These are phyloP conservation scores for Symphodus melops DNA, from an alignment of 2,113 vertebrate species.

Conservation along the genomic window DNA sequence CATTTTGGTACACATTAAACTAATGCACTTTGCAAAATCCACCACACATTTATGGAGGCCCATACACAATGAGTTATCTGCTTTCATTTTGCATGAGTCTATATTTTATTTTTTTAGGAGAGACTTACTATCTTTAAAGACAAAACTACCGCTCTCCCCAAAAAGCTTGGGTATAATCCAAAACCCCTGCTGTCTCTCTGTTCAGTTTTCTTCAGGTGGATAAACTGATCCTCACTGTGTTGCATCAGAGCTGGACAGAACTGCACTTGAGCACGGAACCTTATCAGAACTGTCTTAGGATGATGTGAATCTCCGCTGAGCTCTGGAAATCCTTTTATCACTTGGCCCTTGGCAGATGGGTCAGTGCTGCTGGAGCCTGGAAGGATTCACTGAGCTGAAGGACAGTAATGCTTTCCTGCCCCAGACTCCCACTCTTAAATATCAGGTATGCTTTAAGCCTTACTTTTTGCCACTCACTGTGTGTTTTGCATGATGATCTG, in stretches of 20 bases:
- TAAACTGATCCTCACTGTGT: constrained; percentile 17
- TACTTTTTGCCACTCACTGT: constrained; percentile 14
- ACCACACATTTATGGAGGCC: too few species aligned
- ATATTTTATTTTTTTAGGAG: too few species aligned
- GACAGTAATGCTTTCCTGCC: constrained; percentile 1
- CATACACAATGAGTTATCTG: too few species aligned
- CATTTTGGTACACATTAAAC: too few species aligned
- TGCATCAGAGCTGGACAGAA: constrained; percentile 27
- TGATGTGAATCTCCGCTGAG: constrained; percentile 59
- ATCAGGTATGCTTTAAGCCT: constrained; percentile 1
- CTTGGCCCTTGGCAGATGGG: constrained; percentile 26
- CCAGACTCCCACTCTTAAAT: constrained; percentile 1
- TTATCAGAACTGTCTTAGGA: constrained; percentile 52
- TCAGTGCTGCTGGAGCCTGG: constrained; percentile 20
- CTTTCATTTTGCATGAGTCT: too few species aligned
- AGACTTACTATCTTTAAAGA: neutral
- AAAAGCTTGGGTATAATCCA: neutral
- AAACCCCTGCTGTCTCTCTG: neutral
- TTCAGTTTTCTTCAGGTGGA: neutral
- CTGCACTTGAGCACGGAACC: constrained; percentile 32
- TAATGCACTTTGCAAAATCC: too few species aligned
- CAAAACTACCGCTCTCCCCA: neutral
- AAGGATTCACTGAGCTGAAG: constrained; percentile 5
- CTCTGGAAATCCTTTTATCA: constrained; percentile 57
- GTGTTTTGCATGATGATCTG: neutral